Percentiles rank a stretch among this genome's conserved stretches.
Evolutionary conservation across 2,888 invertebrate species (phyloP).

Genomic region (Trisateles emortualis): DNA sequence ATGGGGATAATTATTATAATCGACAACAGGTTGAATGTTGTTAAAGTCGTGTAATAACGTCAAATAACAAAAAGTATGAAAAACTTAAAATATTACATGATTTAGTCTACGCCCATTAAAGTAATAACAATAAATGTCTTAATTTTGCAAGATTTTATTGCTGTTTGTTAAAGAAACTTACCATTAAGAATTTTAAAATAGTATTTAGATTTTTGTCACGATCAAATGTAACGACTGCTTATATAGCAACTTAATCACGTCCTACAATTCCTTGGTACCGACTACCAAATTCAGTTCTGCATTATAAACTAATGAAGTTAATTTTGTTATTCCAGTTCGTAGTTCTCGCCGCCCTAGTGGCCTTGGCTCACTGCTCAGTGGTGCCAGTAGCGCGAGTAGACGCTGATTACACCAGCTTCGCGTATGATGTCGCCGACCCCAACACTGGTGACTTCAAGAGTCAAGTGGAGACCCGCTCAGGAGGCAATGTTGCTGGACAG

Average conservation of each 20-base stretch:
- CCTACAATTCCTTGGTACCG: not conserved
- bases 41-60: too few relatives aligned
- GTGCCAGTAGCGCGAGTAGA: constrained; percentile 85
- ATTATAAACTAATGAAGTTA: not conserved
- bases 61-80: too few relatives aligned
- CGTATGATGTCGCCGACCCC: constrained; percentile 86
- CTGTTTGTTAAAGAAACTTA: too few relatives aligned
- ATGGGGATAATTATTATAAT: too few relatives aligned
- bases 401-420: constrained; percentile 82
- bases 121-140: too few relatives aligned
- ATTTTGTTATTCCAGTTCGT: constrained; percentile 66
- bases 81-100: too few relatives aligned
- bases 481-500: constrained; percentile 84
- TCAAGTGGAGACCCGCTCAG: constrained; percentile 84
- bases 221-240: not conserved
- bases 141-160: too few relatives aligned
- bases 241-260: not conserved
- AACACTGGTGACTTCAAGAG: constrained; percentile 87
- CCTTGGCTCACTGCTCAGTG: constrained; percentile 76
- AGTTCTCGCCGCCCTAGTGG: constrained; percentile 75
- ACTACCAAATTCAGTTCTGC: not conserved
- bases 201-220: not conserved
- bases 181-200: not conserved
- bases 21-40: too few relatives aligned
- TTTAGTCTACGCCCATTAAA: too few relatives aligned